Conservation (phyloP, 2,113 vertebrate species). For the Dipodomys ordii region DNA sequence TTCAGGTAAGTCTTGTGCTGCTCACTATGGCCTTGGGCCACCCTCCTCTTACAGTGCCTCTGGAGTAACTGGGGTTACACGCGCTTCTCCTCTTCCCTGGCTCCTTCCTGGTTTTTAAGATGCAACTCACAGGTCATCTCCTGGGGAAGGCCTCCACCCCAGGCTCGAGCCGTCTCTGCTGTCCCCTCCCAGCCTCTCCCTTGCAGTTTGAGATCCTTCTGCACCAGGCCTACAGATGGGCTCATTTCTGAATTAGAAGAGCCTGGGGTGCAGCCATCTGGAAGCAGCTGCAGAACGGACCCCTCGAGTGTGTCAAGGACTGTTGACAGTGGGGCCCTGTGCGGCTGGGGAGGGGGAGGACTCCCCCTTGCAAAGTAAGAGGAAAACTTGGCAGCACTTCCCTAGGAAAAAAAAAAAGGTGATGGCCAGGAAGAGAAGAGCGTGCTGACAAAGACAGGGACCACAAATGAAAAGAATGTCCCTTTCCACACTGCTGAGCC, state of each 20-base stretch:
- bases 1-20: no score
- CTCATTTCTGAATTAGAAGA: neutral
- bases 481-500: accelerated
- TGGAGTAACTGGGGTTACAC: no score
- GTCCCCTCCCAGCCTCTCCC: no score
- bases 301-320: neutral
- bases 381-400: neutral
- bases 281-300: neutral
- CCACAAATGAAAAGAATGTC: neutral
- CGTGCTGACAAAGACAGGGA: neutral
- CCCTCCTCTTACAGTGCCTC: no score
- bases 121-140: neutral
- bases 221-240: neutral
- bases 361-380: neutral
- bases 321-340: neutral
- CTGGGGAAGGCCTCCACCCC: neutral
- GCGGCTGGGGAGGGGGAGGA: no score
- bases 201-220: neutral
- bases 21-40: no score
- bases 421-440: neutral
- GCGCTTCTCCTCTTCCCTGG: neutral
- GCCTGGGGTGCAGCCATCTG: neutral
- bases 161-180: neutral
- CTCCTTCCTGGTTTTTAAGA: neutral
- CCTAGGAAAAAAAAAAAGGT: neutral